Evolutionary conservation across 2,888 invertebrate genomes (phyloP).

Genomic region (Spodoptera exigua): DNA sequence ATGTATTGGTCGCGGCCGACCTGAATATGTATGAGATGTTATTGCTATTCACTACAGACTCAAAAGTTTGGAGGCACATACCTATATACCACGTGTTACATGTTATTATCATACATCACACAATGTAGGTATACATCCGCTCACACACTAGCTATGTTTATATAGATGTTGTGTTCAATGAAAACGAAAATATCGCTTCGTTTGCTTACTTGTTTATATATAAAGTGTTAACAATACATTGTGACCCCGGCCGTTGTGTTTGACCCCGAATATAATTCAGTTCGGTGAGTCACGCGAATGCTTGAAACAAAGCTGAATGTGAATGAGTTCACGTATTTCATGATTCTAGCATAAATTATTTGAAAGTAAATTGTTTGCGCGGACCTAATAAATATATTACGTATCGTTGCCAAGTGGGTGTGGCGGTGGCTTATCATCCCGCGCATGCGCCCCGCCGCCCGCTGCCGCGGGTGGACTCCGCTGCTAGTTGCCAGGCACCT

Average conservation of each 20-base stretch:
- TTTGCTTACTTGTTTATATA: slow-evolving; percentile 15
- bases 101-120: slow-evolving; percentile 28
- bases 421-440: slow-evolving; percentile 24
- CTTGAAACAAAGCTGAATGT: slow-evolving; percentile 28
- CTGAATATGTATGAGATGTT: slow-evolving; percentile 34
- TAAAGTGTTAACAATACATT: slow-evolving; percentile 40
- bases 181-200: slow-evolving; percentile 9
- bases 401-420: slow-evolving; percentile 39
- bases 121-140: too few relatives aligned
- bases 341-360: slow-evolving; percentile 42
- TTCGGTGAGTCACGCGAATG: slow-evolving; percentile 50
- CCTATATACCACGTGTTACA: slow-evolving; percentile 10
- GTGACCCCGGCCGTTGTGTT: slow-evolving; percentile 38
- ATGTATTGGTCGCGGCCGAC: slow-evolving; percentile 13
- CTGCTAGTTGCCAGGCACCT: not conserved
- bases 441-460: slow-evolving; percentile 49
- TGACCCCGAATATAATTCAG: slow-evolving; percentile 44
- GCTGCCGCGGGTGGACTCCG: slow-evolving; percentile 16
- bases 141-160: too few relatives aligned
- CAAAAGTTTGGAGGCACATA: slow-evolving; percentile 15
- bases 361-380: slow-evolving; percentile 23
- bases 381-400: slow-evolving; percentile 25
- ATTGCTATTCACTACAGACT: slow-evolving; percentile 32
- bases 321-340: slow-evolving; percentile 24
- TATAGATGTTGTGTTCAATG: not conserved